Evolutionary conservation across 2,797 vertebrate species (phyloP).

Genomic region (Gymnopithys bicolor): DNA sequence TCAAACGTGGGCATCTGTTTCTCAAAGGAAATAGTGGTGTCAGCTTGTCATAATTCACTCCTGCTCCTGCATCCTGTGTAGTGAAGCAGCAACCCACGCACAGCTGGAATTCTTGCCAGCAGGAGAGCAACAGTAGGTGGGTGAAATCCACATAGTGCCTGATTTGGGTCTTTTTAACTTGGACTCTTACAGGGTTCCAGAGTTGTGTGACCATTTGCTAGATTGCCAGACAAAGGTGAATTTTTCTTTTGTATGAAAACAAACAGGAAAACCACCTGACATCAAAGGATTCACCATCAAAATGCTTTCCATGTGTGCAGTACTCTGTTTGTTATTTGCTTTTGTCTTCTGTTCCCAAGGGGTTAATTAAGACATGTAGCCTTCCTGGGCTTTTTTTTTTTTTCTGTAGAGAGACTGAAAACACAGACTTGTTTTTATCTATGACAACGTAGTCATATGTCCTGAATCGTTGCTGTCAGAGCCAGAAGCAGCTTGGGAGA

Average conservation of each 20-base stretch:
- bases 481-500: not conserved
- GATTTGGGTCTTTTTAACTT: not conserved
- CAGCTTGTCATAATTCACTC: not conserved
- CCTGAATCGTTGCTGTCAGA: not conserved
- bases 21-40: conserved; percentile 3
- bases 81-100: not conserved
- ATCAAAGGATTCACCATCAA: not conserved
- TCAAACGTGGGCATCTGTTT: conserved; percentile 21
- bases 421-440: not conserved
- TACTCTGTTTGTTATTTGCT: not conserved
- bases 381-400: not conserved
- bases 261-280: not conserved
- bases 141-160: not conserved
- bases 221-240: not conserved
- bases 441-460: not conserved
- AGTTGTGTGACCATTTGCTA: not conserved
- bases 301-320: not conserved
- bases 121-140: not conserved
- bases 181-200: not conserved
- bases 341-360: not conserved
- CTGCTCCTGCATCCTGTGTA: conserved; percentile 6
- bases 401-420: not conserved
- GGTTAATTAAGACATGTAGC: conserved; percentile 18
- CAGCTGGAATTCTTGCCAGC: conserved; percentile 9
- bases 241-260: conserved; percentile 3